A percentile compares a stretch with the other conserved stretches of the same genome.
Conservation (phyloP, 1,140 invertebrate species). For the Drosophila baimaii region DNA sequence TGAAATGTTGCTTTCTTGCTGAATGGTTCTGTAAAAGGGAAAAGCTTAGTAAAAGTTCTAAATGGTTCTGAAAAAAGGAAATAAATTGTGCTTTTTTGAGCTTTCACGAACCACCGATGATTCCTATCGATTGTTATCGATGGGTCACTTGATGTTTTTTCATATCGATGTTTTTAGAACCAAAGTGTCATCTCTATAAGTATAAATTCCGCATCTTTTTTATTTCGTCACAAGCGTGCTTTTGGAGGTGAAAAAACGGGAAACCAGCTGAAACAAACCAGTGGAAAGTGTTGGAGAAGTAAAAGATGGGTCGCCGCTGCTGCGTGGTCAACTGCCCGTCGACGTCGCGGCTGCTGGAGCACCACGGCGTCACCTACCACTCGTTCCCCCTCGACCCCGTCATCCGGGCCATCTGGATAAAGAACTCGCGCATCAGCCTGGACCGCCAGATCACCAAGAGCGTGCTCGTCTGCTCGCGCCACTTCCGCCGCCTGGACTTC, state of each 20-base stretch:
- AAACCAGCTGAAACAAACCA: background rate
- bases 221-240: conserved; percentile 29
- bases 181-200: too few relatives aligned
- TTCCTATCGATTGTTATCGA: too few relatives aligned
- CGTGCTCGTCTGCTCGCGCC: conserved; percentile 87
- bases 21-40: too few relatives aligned
- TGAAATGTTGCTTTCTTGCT: too few relatives aligned
- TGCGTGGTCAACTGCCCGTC: conserved; percentile 82
- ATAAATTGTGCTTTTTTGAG: too few relatives aligned
- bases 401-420: conserved; percentile 85
- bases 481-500: conserved; percentile 88
- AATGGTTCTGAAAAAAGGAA: too few relatives aligned
- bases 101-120: too few relatives aligned
- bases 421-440: conserved; percentile 84
- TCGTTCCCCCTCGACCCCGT: conserved; percentile 85
- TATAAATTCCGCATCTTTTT: conserved; percentile 5
- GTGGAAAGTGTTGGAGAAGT: background rate
- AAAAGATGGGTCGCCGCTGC: conserved; percentile 79
- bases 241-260: background rate
- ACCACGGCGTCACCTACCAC: conserved; percentile 86
- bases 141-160: too few relatives aligned
- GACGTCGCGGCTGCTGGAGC: conserved; percentile 81
- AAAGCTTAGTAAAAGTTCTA: too few relatives aligned
- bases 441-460: conserved; percentile 86
- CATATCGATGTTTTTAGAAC: too few relatives aligned